A percentile compares a stretch with the other conserved stretches of the same genome.
phyloP scores from a whole-genome alignment of 1,140 invertebrate genomes.

The Drepana arcuata region DNA sequence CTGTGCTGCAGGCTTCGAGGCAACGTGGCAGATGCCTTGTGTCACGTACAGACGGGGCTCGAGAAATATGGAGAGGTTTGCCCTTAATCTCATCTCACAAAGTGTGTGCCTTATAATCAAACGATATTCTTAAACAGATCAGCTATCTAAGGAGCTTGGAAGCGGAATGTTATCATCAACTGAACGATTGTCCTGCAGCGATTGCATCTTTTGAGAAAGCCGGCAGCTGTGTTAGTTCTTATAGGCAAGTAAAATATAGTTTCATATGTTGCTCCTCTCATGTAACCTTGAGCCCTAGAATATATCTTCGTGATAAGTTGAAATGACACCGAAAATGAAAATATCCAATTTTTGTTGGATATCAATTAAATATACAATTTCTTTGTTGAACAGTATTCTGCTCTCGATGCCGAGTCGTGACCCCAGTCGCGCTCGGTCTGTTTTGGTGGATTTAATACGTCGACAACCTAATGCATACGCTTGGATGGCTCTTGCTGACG shows the following conservation, averaged over 20 bases:
- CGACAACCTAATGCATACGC: conserved; percentile 47
- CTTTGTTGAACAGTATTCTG: conserved; percentile 26
- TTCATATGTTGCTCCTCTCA: background rate
- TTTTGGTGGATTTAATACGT: conserved; percentile 36
- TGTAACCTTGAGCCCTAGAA: no score
- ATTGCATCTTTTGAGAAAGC: conserved; percentile 31
- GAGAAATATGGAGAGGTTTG: conserved; percentile 46
- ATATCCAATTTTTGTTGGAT: no score
- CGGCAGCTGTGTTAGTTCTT: conserved; percentile 21
- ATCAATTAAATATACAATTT: no score
- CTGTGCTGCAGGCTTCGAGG: conserved; percentile 42
- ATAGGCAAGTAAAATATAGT: conserved; percentile 21
- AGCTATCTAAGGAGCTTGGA: conserved; percentile 39
- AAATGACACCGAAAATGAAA: background rate
- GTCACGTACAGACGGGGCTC: conserved; percentile 28
- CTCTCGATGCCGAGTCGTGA: conserved; percentile 27
- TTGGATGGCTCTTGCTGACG: conserved; percentile 48
- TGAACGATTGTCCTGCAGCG: conserved; percentile 20
- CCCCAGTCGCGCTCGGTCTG: conserved; percentile 14
- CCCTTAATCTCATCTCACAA: no score
- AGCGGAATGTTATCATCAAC: conserved; percentile 41
- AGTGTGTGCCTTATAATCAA: background rate
- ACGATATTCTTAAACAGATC: conserved; percentile 21
- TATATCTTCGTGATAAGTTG: no score
- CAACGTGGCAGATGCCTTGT: conserved; percentile 30